Percentiles rank a stretch among this genome's conserved stretches.
Conservation (phyloP, 2,888 invertebrate genomes). For the Galerucella calmariensis region DNA sequence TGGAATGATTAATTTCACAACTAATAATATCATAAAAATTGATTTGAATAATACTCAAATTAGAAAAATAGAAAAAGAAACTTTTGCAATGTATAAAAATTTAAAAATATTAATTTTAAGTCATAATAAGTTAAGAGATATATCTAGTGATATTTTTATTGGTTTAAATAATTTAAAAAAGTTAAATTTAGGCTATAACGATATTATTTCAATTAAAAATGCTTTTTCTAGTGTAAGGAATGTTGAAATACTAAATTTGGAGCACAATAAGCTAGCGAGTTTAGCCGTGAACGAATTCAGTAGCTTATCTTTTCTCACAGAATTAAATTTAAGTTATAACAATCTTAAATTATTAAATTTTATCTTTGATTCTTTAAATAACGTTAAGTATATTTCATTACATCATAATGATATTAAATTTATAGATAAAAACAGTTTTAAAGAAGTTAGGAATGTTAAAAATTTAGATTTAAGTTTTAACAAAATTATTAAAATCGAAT, state of each 20-base stretch:
- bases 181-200: conserved; percentile 8
- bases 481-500: conserved; percentile 1
- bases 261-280: neutral
- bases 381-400: neutral
- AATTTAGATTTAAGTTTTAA: conserved; percentile 13
- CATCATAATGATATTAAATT: neutral
- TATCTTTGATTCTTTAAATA: neutral
- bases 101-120: conserved; percentile 55
- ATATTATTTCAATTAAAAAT: neutral
- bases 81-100: conserved; percentile 61
- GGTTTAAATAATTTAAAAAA: neutral
- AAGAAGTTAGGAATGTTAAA: neutral
- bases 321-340: neutral
- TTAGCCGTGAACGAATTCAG: neutral
- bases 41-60: conserved; percentile 56
- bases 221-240: neutral
- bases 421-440: conserved; percentile 1
- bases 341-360: conserved; percentile 3
- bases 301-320: neutral
- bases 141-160: neutral
- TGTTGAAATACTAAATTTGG: neutral
- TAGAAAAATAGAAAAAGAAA: conserved; percentile 51
- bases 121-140: conserved; percentile 46
- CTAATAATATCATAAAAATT: conserved; percentile 59
- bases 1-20: conserved; percentile 60